Percentiles rank a stretch among this genome's conserved stretches.
Conservation (phyloP, 2,113 vertebrate genomes). For the Scytalopus superciliaris region DNA sequence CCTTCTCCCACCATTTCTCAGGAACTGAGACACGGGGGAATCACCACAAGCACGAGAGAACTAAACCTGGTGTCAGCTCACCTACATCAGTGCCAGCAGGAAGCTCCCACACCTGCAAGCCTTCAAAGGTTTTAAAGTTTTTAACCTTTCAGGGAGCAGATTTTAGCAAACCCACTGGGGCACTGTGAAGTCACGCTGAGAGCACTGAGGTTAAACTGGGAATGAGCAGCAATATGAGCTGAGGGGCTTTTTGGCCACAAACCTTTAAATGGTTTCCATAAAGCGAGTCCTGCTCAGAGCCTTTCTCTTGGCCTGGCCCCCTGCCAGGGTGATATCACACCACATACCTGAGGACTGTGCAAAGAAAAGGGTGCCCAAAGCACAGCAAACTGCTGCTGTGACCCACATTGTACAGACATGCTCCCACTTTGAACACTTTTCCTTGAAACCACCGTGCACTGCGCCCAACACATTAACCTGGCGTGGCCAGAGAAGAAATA, state of each 20-base stretch:
- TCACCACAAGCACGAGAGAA: accelerated
- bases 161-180: neutral
- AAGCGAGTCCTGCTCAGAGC: neutral
- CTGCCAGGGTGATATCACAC: neutral
- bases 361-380: conserved; percentile 18
- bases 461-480: neutral
- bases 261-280: neutral
- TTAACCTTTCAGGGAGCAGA: neutral
- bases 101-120: neutral
- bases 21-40: accelerated
- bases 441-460: neutral
- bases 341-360: neutral
- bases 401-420: conserved; percentile 6
- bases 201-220: neutral
- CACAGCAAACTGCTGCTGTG: neutral
- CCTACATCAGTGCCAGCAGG: neutral
- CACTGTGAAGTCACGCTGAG: neutral
- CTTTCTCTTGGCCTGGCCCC: neutral
- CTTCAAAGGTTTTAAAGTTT: neutral
- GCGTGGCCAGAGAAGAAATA: neutral
- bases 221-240: neutral
- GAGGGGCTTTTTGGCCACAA: neutral
- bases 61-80: neutral
- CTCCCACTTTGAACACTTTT: conserved; percentile 46
- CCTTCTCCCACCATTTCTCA: neutral